Evolutionary conservation across 2,113 vertebrate genomes (phyloP), one percentile per base, ranked within the genome.

Genomic region (Arothron firmamentum): DNA sequence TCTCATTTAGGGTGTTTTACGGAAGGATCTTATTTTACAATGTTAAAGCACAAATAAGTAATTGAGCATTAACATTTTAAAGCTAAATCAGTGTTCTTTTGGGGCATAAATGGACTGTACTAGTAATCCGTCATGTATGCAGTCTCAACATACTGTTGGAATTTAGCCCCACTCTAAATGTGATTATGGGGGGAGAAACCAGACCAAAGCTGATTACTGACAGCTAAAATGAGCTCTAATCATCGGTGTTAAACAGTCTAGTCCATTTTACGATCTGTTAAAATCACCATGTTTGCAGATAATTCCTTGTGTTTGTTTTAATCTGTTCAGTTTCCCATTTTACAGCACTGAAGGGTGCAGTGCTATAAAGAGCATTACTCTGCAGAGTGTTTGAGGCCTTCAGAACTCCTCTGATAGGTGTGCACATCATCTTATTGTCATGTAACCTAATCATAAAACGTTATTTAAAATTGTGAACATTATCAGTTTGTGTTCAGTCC

Each of bases 121-220:
- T 16, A 47, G 2, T 47, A 16, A 47, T 47, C 17, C 8, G 45
- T 17, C 45, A 47, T n/a, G 45, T 50, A 64, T 56, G 12, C 52
- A 51, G 20, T 58, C 57, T 72, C 67, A 58, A 77, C 74, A 25
- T 49, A n/a, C 47, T 34, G 5, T 31, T 57, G 72, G 56, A 50
- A 66, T 57, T 46, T 45, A 59, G 52, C 55, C 19, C n/a, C 65
- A 64, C 60, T 61, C 66, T 51, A 70, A 64, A 62, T 46, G 38
- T 43, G 52, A 65, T 64, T 41, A 65, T 3, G 17, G 56, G 49
- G 47, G 72, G 61, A 59, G 70, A 66, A 69, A 67, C 20, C 20
- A 57, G 64, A 53, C 46, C 50, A 55, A 1, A 50, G 46, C 63
- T 52, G 52, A 72, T 63, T 72, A 65, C 25, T 62, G 42, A 68